A percentile compares a stretch with the other conserved stretches of the same genome.
Evolutionary conservation across 1,140 invertebrate genomes (phyloP).

Genomic region (Caenorhabditis briggsae): DNA sequence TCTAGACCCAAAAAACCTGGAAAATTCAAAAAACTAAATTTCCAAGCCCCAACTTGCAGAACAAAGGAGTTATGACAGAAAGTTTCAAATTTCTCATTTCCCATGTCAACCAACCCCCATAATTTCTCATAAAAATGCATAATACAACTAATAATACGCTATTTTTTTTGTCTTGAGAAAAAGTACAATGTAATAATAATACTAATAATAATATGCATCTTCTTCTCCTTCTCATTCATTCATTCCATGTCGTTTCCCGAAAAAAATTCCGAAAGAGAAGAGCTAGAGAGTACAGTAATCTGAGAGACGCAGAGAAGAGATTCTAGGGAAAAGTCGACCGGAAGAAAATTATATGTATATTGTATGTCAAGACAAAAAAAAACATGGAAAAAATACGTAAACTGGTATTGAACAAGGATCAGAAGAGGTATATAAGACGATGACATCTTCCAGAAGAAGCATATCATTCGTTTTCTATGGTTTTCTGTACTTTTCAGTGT

Average conservation of each 20-base stretch:
- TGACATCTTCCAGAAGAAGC: neutral
- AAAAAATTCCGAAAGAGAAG: neutral
- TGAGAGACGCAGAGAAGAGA: neutral
- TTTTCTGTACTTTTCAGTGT: neutral
- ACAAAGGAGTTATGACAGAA: no score
- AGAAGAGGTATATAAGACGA: neutral
- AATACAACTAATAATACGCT: no score
- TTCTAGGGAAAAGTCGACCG: conserved; percentile 14
- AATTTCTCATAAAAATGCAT: no score
- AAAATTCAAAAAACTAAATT: no score
- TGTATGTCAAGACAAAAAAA: neutral
- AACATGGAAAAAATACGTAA: neutral
- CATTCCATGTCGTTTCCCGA: neutral
- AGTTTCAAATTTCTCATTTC: no score
- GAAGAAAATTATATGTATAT: neutral
- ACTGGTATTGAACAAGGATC: neutral
- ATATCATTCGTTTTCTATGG: neutral
- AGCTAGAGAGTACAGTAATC: neutral
- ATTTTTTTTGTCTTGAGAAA: no score
- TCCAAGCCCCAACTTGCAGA: no score
- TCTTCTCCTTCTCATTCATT: no score
- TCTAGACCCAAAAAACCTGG: no score
- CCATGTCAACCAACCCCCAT: no score
- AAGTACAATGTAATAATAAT: no score
- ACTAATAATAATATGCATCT: no score